Conservation (phyloP, 2,113 vertebrate species). For the Megaceryle maxima region DNA sequence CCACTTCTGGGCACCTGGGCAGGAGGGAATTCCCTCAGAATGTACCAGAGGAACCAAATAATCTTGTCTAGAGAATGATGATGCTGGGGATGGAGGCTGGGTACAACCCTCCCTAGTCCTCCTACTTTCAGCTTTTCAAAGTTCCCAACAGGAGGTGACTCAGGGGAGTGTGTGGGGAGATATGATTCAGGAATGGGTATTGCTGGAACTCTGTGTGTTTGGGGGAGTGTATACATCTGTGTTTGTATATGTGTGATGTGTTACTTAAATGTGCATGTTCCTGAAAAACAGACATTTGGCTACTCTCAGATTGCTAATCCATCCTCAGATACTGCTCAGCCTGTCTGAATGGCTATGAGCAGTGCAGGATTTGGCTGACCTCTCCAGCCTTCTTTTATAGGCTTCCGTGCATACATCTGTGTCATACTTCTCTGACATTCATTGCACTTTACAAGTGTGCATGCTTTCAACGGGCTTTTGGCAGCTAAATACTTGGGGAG, state of each 20-base stretch:
- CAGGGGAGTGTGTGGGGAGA: slow-evolving; percentile 37
- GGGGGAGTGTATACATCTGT: not conserved
- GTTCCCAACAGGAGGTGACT: slow-evolving; percentile 36
- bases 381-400: not conserved
- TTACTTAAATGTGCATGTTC: not conserved
- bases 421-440: not conserved
- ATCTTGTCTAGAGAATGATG: not conserved
- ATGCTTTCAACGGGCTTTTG: not conserved
- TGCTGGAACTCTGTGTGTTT: not conserved
- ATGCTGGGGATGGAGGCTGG: not conserved
- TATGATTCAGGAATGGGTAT: not conserved
- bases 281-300: not conserved
- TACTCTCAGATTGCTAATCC: not conserved
- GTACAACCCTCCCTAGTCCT: not conserved
- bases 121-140: slow-evolving; percentile 43
- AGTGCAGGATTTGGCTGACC: slow-evolving; percentile 16
- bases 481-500: not conserved
- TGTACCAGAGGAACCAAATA: not conserved
- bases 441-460: not conserved
- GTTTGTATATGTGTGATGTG: not conserved
- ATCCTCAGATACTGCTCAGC: not conserved
- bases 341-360: not conserved
- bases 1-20: not conserved
- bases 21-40: not conserved
- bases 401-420: not conserved